These are phyloP conservation scores for Blera fallax DNA, from an alignment of 2,888 invertebrate species.

Conservation along the genomic window DNA sequence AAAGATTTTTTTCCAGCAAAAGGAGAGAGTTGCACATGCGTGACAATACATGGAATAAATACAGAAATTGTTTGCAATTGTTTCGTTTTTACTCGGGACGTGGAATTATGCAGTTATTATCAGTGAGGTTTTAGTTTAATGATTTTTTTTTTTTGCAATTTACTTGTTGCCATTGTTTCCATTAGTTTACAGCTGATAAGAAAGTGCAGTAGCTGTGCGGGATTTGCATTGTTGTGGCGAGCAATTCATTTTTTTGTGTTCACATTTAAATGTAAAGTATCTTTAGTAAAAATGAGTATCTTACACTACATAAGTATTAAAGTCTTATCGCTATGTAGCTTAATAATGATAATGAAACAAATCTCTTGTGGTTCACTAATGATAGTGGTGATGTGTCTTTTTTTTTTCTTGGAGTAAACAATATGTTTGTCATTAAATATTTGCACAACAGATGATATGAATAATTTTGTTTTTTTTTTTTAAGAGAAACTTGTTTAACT, in stretches of 20 bases:
- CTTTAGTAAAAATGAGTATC: background rate
- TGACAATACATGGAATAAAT: background rate
- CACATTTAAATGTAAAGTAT: background rate
- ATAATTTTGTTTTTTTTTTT: too few relatives aligned
- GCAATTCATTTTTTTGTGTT: background rate
- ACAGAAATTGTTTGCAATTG: background rate
- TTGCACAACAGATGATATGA: conserved; percentile 1
- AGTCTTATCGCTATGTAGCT: conserved; percentile 2
- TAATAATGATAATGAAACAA: background rate
- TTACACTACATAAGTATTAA: background rate
- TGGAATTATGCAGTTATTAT: conserved; percentile 11
- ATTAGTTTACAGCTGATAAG: conserved; percentile 19
- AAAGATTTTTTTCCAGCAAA: background rate
- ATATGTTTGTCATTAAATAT: background rate
- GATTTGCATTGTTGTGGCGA: background rate
- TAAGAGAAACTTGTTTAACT: background rate
- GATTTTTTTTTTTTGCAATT: conserved; percentile 3
- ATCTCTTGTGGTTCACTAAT: background rate
- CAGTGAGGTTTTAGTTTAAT: conserved; percentile 1
- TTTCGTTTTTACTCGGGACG: background rate
- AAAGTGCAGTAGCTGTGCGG: background rate
- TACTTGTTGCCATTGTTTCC: conserved; percentile 16
- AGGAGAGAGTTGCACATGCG: conserved; percentile 51
- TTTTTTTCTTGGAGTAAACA: background rate
- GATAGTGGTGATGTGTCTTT: background rate